A percentile compares a stretch with the other conserved stretches of the same genome.
These are phyloP conservation scores for Magallana nippona DNA, from an alignment of 2,888 invertebrate species.

Conservation along the genomic window DNA sequence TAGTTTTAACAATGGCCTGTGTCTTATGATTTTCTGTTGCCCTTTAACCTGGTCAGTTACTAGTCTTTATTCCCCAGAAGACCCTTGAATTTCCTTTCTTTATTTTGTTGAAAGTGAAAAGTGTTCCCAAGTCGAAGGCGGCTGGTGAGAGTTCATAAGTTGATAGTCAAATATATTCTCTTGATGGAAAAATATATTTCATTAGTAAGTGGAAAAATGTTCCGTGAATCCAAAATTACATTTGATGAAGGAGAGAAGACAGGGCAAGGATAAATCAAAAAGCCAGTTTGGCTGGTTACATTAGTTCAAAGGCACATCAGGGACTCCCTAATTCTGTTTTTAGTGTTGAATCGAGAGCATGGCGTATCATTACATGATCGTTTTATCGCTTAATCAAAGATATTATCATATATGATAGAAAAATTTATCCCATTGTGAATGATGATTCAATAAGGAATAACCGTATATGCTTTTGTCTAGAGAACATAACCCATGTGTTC, in stretches of 20 bases:
- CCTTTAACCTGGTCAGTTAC: slow-evolving; percentile 25
- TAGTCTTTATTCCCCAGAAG: slow-evolving; percentile 39
- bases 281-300: slow-evolving; percentile 16
- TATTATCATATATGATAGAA: slow-evolving; percentile 33
- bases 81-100: slow-evolving; percentile 21
- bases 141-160: background rate
- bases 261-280: slow-evolving; percentile 36
- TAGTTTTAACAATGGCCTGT: background rate
- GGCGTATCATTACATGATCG: slow-evolving; percentile 21
- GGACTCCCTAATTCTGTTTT: slow-evolving; percentile 24
- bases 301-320: slow-evolving; percentile 35
- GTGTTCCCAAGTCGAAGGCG: slow-evolving; percentile 4
- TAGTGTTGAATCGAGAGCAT: slow-evolving; percentile 20
- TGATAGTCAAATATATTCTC: slow-evolving; percentile 33
- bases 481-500: background rate
- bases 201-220: slow-evolving; percentile 39
- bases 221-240: slow-evolving; percentile 30
- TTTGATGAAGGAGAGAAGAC: background rate
- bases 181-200: slow-evolving; percentile 36
- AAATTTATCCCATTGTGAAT: slow-evolving; percentile 11
- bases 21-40: background rate
- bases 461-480: slow-evolving; percentile 11
- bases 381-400: slow-evolving; percentile 35
- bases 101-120: slow-evolving; percentile 37
- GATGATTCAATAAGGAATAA: slow-evolving; percentile 13